These are phyloP conservation scores for Nemurella pictetii DNA, from an alignment of 2,888 invertebrate species.

Conservation along the genomic window DNA sequence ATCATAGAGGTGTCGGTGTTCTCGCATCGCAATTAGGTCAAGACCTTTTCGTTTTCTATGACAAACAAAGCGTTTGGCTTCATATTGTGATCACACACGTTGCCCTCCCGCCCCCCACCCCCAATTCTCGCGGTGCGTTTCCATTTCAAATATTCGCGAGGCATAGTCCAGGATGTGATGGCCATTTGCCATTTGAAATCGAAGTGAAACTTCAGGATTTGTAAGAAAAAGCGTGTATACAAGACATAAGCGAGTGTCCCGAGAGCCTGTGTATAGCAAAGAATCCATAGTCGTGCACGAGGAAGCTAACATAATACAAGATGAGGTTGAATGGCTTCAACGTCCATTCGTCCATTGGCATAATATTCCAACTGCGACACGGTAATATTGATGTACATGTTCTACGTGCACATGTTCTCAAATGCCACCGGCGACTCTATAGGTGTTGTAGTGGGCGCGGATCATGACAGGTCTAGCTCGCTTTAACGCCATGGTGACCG, in stretches of 20 bases:
- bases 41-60: background rate
- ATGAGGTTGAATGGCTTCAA: background rate
- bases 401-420: background rate
- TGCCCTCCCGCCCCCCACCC: too few species aligned
- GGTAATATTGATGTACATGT: background rate
- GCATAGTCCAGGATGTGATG: too few species aligned
- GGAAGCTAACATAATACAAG: conserved; percentile 4
- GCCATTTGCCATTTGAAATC: background rate
- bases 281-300: background rate
- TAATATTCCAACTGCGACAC: background rate
- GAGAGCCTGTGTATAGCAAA: background rate
- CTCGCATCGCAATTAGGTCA: background rate
- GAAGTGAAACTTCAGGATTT: background rate
- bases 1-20: background rate
- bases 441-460: background rate
- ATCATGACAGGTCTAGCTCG: too few species aligned
- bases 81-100: background rate
- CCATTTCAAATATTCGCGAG: too few species aligned
- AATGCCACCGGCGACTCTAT: background rate
- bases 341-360: background rate
- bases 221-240: background rate
- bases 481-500: background rate
- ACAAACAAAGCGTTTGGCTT: background rate
- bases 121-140: too few species aligned
- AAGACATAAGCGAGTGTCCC: background rate